A percentile compares a stretch with the other conserved stretches of the same genome.
Evolutionary conservation across 2,888 invertebrate species (phyloP).

Genomic region (Diabrotica balteata): DNA sequence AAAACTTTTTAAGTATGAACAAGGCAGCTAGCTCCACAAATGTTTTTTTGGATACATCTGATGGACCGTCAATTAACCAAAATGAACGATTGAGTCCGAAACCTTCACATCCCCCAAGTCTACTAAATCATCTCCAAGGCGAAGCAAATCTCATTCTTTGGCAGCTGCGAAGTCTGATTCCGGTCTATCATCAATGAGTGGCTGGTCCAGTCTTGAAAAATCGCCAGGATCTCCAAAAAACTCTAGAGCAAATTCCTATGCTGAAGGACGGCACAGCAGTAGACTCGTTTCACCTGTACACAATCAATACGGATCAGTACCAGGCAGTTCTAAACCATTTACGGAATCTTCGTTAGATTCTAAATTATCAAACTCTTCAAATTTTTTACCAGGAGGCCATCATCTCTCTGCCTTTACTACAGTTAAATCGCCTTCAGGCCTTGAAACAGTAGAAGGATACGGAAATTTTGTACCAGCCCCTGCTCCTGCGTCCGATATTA

Average conservation of each 20-base stretch:
- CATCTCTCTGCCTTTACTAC: slow-evolving; percentile 65
- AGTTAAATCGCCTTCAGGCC: slow-evolving; percentile 63
- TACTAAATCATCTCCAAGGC: slow-evolving; percentile 75
- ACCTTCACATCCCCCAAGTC: slow-evolving; percentile 72
- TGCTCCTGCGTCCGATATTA: slow-evolving; percentile 62
- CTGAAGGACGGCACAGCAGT: slow-evolving; percentile 34
- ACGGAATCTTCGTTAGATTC: slow-evolving; percentile 68
- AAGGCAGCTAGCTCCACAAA: slow-evolving; percentile 50
- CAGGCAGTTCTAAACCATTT: slow-evolving; percentile 58
- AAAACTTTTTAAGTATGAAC: slow-evolving; percentile 56
- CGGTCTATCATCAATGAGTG: slow-evolving; percentile 86
- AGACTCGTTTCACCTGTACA: slow-evolving; percentile 39
- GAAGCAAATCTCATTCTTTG: slow-evolving; percentile 67
- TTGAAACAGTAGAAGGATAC: slow-evolving; percentile 60
- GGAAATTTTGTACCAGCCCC: slow-evolving; percentile 65
- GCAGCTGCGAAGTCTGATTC: slow-evolving; percentile 84
- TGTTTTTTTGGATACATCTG: slow-evolving; percentile 60
- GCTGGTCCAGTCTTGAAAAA: slow-evolving; percentile 85
- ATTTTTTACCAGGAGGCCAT: slow-evolving; percentile 61
- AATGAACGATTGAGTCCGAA: slow-evolving; percentile 70
- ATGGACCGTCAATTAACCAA: slow-evolving; percentile 55
- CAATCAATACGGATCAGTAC: slow-evolving; percentile 27
- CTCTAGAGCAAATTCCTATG: slow-evolving; percentile 46
- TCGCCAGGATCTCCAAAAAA: slow-evolving; percentile 83
- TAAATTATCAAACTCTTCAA: slow-evolving; percentile 50